Evolutionary conservation across 2,113 vertebrate species (phyloP).

Genomic region (Ammospiza caudacuta): DNA sequence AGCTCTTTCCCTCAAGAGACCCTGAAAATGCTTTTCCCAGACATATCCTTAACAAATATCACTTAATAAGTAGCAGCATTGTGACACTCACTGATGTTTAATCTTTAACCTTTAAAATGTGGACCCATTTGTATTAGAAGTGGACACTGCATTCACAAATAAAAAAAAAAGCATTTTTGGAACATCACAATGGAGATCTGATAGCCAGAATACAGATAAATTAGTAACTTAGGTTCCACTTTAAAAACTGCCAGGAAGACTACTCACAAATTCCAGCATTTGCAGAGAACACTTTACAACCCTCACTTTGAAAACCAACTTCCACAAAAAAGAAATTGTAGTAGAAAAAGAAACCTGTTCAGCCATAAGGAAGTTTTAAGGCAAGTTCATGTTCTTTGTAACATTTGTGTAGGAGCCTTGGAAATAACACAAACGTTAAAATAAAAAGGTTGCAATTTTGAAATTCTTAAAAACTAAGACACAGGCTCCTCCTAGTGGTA

Average conservation of each 20-base stretch:
- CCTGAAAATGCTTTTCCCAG: not conserved
- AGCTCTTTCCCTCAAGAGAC: not conserved
- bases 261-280: not conserved
- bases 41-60: not conserved
- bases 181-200: not conserved
- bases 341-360: not conserved
- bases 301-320: not conserved
- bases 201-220: not conserved
- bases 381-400: not conserved
- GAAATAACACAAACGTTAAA: not conserved
- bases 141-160: not conserved
- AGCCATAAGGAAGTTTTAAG: not conserved
- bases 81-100: not conserved
- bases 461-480: not conserved
- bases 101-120: not conserved
- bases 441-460: not conserved
- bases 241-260: not conserved
- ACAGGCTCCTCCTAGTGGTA: conserved; percentile 49
- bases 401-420: not conserved
- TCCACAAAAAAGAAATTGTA: not conserved
- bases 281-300: not conserved
- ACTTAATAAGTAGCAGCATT: not conserved
- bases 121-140: not conserved
- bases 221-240: not conserved
- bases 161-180: not conserved